Conservation (phyloP, 37 sponge, comb jelly and placozoan species). For the Bolinopsis microptera region DNA sequence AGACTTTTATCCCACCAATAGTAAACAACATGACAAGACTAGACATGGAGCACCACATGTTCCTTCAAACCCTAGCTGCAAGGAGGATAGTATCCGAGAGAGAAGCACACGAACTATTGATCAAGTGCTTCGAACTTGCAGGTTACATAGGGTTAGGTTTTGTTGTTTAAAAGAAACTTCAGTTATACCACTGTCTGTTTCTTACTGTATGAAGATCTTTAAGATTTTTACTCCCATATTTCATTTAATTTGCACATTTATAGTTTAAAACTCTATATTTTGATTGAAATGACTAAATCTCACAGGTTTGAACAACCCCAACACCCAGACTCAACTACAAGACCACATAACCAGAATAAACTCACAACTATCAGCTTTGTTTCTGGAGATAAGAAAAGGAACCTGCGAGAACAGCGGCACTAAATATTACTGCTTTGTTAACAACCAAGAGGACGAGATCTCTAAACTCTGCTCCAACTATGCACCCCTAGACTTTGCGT, state of each 20-base stretch:
- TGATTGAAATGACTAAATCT: too few species aligned
- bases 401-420: conserved; percentile 20
- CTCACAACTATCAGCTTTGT: conserved; percentile 4
- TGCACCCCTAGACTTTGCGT: conserved; percentile 31
- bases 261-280: too few species aligned
- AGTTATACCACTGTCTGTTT: too few species aligned
- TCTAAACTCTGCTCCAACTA: conserved; percentile 60
- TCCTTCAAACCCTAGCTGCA: conserved; percentile 60
- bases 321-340: neutral
- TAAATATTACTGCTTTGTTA: conserved; percentile 60
- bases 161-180: too few species aligned
- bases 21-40: neutral
- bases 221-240: too few species aligned
- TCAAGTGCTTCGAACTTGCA: conserved; percentile 41
- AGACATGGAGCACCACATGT: conserved; percentile 43
- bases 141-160: neutral
- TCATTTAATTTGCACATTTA: too few species aligned
- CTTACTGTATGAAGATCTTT: too few species aligned
- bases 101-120: conserved; percentile 43
- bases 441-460: conserved; percentile 50
- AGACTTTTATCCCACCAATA: too few species aligned
- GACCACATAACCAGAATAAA: conserved; percentile 44
- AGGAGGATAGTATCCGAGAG: conserved; percentile 39
- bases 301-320: too few species aligned
- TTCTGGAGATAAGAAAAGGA: conserved; percentile 38